A percentile compares a stretch with the other conserved stretches of the same genome.
Conservation (phyloP, 2,113 vertebrate species). For the Oreamnos americanus region DNA sequence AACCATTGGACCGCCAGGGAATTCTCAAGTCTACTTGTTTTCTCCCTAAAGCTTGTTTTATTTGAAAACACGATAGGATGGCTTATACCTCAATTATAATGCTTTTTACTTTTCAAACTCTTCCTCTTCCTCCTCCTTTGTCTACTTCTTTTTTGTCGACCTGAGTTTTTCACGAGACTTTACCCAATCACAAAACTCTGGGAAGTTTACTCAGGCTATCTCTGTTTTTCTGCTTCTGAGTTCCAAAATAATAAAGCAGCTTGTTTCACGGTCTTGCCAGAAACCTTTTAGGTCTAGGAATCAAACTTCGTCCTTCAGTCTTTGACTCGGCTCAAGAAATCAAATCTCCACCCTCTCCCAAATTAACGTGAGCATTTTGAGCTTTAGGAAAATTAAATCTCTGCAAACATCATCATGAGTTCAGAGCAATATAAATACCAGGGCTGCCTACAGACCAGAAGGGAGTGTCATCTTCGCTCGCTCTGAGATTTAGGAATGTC, state of each 20-base stretch:
- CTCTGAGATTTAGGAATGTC: not conserved
- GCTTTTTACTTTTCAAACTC: not conserved
- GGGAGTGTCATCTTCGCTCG: not conserved
- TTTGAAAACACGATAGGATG: not conserved
- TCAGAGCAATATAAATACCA: slow-evolving; percentile 27
- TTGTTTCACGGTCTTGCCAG: not conserved
- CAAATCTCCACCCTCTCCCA: not conserved
- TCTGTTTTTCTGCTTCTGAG: not conserved
- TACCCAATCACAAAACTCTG: not conserved
- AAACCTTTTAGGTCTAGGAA: not conserved
- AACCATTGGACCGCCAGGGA: not conserved
- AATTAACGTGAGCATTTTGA: not conserved
- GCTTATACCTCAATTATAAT: not conserved
- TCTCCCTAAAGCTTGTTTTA: not conserved
- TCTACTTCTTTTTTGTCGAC: not conserved
- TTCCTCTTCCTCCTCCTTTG: not conserved
- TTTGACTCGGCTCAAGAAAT: slow-evolving; percentile 23
- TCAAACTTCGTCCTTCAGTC: not conserved
- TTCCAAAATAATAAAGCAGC: not conserved
- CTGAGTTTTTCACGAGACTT: not conserved
- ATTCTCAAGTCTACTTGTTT: not conserved
- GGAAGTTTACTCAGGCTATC: not conserved
- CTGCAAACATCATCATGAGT: not conserved
- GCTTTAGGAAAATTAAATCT: slow-evolving; percentile 19
- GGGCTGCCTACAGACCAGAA: not conserved